Base-by-base conservation (phyloP, 2,888 invertebrate species). In the Caprella mutica region DNA sequence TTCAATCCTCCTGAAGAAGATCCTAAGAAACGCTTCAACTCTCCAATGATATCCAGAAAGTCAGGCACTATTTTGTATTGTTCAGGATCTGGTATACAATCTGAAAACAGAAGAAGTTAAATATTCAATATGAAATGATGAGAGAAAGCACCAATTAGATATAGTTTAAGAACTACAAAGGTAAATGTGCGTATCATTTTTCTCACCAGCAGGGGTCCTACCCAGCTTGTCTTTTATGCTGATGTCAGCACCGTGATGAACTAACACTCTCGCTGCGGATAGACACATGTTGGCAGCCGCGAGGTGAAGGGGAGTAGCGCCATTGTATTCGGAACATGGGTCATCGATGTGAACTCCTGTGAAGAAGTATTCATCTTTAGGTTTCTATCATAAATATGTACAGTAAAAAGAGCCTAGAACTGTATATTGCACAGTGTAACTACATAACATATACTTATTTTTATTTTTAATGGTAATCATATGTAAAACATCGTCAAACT, bases 241-340 rank as follows among this genome's bases (percentile, higher is more conserved):
- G 51, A 44, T 35, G 53, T 55, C 52, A 30, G 65, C 57, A 39
- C 64, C 52, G 48, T 64, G 60, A 19, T 48, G 29, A 27, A 64
- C 59, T 14, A 65, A 55, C 19, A 74, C 68, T 57, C 71, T 69
- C 3, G 71, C 72, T 19, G 75, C 72, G 53, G 74, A 73, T 48
- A 72, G 68, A 26, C 74, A 72, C 48, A 77, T 68, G 65, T 75
- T 75, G 30, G 71, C 70, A 12, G 75, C 75, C 21, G 76, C 74
- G 53, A 77, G 75, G 66, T 77, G 77, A 35, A 77, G 68, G 1
- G 75, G 71, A 40, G 75, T 72, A 2, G 75, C 75, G 60, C 73
- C 71, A 58, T 76, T 74, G 69, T 75, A 76, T 62, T 74, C 75
- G 38, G 71, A 67, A 67, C 76, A 76, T 9, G 69, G 69, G 59